Evolutionary conservation across 1,140 invertebrate species (phyloP), one percentile per base, ranked within the genome.

Genomic region (Leptinotarsa lineolata): DNA sequence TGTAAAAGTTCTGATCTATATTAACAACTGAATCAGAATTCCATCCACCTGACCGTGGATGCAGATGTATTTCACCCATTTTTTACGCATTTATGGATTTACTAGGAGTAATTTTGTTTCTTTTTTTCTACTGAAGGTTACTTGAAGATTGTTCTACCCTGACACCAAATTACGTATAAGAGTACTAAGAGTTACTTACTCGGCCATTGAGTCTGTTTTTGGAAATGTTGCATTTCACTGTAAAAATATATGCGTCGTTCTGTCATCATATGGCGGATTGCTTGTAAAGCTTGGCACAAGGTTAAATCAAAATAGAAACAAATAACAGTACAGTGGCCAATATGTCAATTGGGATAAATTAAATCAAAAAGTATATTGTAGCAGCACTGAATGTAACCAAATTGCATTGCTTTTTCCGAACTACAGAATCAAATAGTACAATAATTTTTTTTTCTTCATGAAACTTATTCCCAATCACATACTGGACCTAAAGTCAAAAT

Each of bases 161-260:
- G 83, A 84, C 83, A 84, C 82, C 82, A 84, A 84, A 83, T 84
- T 84, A 84, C 83, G 83, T 84, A 84, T 84, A 84, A 81, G 78
- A 79, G 81, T 84, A 83, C 81, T 83, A 81, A 80, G 81, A 82
- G 79, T 81, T 77, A 77, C 76, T 79, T 81, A 82, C 81, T 82
- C 81, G 81, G 81, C 80, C 79, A 74, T 75, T 79, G 74, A 70
- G 66, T 69, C 30, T 77, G 75, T 78, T 54, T n/a, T 72, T 68
- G 18, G 73, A 74, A 18, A 61, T 77, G 72, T 72, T 77, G 74
- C 44, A 24, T 71, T 72, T 74, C 70, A n/a, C 16, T 67, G 30
- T 24, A 74, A 72, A 71, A 59, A 65, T 65, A 72, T 70, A 65
- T 71, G 64, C 30, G 66, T 39, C 61, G n/a, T 73, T 63, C 44